Base-by-base conservation (phyloP, 1,140 invertebrate genomes). In the Anoplophora glabripennis region DNA sequence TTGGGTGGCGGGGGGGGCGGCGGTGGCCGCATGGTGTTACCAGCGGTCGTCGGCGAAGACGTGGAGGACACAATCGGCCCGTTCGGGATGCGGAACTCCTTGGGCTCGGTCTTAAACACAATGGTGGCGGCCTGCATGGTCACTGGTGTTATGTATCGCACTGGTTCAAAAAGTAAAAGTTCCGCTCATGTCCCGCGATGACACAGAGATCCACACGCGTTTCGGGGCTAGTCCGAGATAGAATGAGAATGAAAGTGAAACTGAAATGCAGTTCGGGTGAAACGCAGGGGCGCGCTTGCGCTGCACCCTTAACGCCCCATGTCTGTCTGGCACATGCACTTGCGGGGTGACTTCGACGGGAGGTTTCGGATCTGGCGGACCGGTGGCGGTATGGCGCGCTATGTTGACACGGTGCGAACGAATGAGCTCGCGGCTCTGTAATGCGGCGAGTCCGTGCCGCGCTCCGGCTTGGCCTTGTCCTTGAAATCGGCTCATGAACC, bases 1-100 rank as follows among this genome's bases (percentile, higher is more conserved):
- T 78, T 79, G 44, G 76, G 76, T 36, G 80, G 80, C 35, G 80
- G 80, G 5, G 81, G 81, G 17, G 81, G 81, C 1, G 80, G 80
- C 17, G 80, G 80, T 35, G 81, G 81, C 37, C 78, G 72, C 74
- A 80, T 79, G 69, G 79, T 79, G 58, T 78, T 77, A 35, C 77
- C 41, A 21, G 46, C 28, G 2, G 53, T 28, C 10, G 59, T 36
- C 12, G 69, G 52, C 15, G 69, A 55, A 8, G 69, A 67, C 38
- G 71, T 64, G 10, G 73, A 73, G 4, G 73, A 73, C 3, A 70
- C 70, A 33, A 74, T 59, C 18, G 66, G 63, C 14, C 65, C 69
- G 7, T 67, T 61, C 9, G 72, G 68, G 41, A 72, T 64, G 15
- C 67, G 64, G 53, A 74, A 75, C 45, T 75, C 72, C 54, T 66